Evolutionary conservation across 2,113 vertebrate genomes (phyloP).

Genomic region (Rhegmatorhina hoffmannsi): DNA sequence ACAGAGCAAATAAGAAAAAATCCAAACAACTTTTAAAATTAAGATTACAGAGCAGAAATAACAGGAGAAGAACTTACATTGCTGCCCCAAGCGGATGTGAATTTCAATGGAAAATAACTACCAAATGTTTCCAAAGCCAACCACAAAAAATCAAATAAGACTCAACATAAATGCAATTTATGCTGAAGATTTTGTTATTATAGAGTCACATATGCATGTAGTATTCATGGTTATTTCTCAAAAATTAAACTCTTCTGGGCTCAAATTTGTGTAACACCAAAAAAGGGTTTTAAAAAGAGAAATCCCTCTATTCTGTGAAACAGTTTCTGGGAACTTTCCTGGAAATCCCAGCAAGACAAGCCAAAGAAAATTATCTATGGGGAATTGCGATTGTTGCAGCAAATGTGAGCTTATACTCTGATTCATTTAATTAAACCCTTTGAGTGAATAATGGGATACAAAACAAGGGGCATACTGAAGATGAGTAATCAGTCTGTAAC

Average conservation of each 20-base stretch:
- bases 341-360: conserved; percentile 55
- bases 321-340: conserved; percentile 60
- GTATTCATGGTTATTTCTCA: conserved; percentile 37
- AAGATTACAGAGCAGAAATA: conserved; percentile 6
- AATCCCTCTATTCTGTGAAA: conserved; percentile 53
- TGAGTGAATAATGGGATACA: conserved; percentile 7
- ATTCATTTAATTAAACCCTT: conserved; percentile 57
- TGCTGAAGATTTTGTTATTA: conserved; percentile 35
- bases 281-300: conserved; percentile 49
- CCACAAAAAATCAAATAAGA: conserved; percentile 52
- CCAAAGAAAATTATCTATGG: conserved; percentile 62
- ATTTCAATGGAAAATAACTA: conserved; percentile 73
- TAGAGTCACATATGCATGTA: conserved; percentile 28
- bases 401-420: conserved; percentile 57
- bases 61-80: conserved; percentile 40
- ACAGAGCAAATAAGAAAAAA: neutral
- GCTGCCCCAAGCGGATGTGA: conserved; percentile 29
- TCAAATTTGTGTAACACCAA: conserved; percentile 47
- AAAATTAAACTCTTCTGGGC: conserved; percentile 58
- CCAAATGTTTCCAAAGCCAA: conserved; percentile 65
- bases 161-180: conserved; percentile 37
- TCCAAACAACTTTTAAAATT: neutral
- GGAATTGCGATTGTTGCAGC: conserved; percentile 56
- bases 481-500: conserved; percentile 23
- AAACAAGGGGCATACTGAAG: conserved; percentile 46